A percentile compares a stretch with the other conserved stretches of the same genome.
Conservation (phyloP, 2,888 invertebrate species). For the Cistogaster globosa region DNA sequence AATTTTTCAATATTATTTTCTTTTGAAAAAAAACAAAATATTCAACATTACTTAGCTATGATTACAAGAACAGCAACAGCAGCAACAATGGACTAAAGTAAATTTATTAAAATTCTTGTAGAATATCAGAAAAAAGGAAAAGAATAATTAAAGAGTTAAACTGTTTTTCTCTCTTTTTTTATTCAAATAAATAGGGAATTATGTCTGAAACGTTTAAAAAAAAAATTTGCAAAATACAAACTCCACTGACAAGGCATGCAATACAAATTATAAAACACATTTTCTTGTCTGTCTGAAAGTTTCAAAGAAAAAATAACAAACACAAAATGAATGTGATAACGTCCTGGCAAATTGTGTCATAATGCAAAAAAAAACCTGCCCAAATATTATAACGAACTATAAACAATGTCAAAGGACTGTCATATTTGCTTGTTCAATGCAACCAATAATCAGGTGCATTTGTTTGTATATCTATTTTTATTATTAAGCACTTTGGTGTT, state of each 20-base stretch:
- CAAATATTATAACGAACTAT: background rate
- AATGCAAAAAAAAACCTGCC: conserved; percentile 2
- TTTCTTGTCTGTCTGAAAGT: background rate
- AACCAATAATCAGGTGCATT: conserved; percentile 33
- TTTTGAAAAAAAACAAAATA: conserved; percentile 26
- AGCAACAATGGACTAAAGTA: background rate
- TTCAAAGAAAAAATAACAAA: background rate
- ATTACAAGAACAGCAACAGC: background rate
- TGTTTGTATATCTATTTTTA: conserved; percentile 29
- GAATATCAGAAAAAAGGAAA: conserved; percentile 6
- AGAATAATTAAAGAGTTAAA: conserved; percentile 13
- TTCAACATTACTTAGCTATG: background rate
- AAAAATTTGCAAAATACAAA: background rate
- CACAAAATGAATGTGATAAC: conserved; percentile 30
- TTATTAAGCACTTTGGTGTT: background rate
- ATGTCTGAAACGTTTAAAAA: background rate
- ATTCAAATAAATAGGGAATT: background rate
- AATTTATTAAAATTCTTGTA: conserved; percentile 39
- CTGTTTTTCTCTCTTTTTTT: background rate
- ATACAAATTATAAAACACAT: background rate
- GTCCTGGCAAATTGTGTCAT: conserved; percentile 15
- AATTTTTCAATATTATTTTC: conserved; percentile 70
- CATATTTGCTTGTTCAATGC: conserved; percentile 26
- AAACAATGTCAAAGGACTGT: conserved; percentile 31
- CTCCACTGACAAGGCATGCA: background rate